phyloP scores from a whole-genome alignment of 2,797 vertebrate genomes.

The Sebastes variabilis region DNA sequence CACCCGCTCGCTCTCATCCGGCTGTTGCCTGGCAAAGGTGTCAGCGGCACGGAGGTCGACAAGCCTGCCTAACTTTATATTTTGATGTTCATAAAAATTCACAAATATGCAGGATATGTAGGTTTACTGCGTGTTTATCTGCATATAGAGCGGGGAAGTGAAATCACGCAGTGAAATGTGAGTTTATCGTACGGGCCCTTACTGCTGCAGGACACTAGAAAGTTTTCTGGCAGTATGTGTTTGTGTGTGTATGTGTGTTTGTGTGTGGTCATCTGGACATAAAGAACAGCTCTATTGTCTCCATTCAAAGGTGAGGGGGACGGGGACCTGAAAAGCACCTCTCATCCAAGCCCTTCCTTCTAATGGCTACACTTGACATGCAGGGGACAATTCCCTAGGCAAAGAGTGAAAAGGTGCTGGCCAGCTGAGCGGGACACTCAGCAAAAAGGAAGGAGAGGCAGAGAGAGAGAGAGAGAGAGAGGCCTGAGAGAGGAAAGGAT shows the following conservation, averaged over 20 bases:
- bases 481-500: slow-evolving; percentile 52
- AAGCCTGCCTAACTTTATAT: no score
- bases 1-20: no score
- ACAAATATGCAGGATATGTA: no score
- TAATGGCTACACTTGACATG: slow-evolving; percentile 83
- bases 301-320: slow-evolving; percentile 77
- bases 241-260: slow-evolving; percentile 47
- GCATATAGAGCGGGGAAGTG: no score
- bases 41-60: no score
- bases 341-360: slow-evolving; percentile 77
- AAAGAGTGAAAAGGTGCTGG: slow-evolving; percentile 79
- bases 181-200: slow-evolving; percentile 20
- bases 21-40: no score
- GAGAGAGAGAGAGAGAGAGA: slow-evolving; percentile 22
- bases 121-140: no score
- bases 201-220: slow-evolving; percentile 48
- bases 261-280: slow-evolving; percentile 75
- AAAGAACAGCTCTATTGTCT: slow-evolving; percentile 76
- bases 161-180: slow-evolving; percentile 31
- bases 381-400: slow-evolving; percentile 76
- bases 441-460: slow-evolving; percentile 50
- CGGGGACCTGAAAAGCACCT: slow-evolving; percentile 77
- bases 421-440: slow-evolving; percentile 71
- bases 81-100: no score
- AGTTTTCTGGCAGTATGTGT: slow-evolving; percentile 50